Conservation (phyloP, 2,113 vertebrate genomes). For the Poecile atricapillus region DNA sequence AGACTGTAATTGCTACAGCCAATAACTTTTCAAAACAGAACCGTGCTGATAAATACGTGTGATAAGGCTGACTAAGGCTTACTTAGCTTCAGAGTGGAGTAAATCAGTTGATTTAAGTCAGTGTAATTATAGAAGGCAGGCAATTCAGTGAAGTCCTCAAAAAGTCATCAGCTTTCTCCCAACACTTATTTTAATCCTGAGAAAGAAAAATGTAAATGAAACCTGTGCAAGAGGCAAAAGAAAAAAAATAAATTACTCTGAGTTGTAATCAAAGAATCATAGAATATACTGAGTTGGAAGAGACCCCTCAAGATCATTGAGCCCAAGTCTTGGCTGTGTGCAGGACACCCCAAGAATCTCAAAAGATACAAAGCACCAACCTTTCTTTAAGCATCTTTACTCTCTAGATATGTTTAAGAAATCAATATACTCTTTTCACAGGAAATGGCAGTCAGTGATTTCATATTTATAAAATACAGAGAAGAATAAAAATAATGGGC, state of each 20-base stretch:
- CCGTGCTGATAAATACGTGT: background rate
- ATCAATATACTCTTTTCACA: background rate
- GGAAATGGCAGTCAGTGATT: background rate
- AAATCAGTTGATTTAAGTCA: slow-evolving; percentile 14
- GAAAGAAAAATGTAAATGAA: background rate
- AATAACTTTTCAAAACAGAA: slow-evolving; percentile 31
- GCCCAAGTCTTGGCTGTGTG: background rate
- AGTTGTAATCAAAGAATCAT: background rate
- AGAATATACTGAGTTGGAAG: background rate
- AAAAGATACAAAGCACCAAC: background rate
- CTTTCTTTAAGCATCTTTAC: background rate
- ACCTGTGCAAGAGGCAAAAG: background rate
- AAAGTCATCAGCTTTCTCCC: background rate
- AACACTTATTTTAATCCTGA: background rate
- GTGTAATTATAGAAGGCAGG: background rate
- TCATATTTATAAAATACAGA: background rate
- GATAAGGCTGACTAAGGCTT: background rate
- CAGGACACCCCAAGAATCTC: background rate
- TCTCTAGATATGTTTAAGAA: background rate
- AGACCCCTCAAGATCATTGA: background rate
- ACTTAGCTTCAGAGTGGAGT: background rate
- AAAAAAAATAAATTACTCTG: background rate
- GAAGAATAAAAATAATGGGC: background rate
- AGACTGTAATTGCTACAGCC: slow-evolving; percentile 11
- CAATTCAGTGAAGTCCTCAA: background rate